A percentile compares a stretch with the other conserved stretches of the same genome.
These are phyloP conservation scores for Pedetes capensis DNA, from an alignment of 2,113 vertebrate species.

Conservation along the genomic window DNA sequence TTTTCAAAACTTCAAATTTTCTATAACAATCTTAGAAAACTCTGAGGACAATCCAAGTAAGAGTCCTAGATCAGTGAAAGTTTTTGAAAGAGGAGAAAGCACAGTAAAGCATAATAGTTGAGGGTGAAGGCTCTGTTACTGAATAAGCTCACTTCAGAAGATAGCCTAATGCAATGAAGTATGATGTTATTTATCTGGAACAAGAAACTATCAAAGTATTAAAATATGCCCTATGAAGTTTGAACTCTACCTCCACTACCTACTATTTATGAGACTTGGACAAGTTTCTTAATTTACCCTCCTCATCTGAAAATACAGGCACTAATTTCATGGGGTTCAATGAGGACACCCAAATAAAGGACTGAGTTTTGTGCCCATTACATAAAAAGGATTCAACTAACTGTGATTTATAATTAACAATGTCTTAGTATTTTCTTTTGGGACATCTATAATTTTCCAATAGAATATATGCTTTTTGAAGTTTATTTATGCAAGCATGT, in stretches of 20 bases:
- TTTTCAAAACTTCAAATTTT: slow-evolving; percentile 25
- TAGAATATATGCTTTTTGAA: slow-evolving; percentile 2
- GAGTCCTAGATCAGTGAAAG: not conserved
- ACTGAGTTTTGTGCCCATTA: not conserved
- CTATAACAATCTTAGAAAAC: not conserved
- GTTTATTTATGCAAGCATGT: not conserved
- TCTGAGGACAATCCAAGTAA: not conserved
- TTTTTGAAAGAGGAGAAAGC: not conserved
- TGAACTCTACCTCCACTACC: not conserved
- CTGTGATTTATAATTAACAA: not conserved
- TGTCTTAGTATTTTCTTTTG: not conserved
- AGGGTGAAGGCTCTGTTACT: not conserved
- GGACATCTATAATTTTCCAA: not conserved
- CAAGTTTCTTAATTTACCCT: slow-evolving; percentile 38
- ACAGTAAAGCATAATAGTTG: not conserved
- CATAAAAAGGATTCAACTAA: not conserved
- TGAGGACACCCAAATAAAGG: not conserved
- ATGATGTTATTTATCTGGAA: not conserved
- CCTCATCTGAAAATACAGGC: not conserved
- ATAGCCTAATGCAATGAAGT: not conserved
- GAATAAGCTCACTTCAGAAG: not conserved
- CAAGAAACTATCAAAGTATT: not conserved
- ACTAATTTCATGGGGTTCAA: not conserved
- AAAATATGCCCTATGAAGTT: not conserved
- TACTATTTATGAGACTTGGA: not conserved